Conservation (phyloP, 2,113 vertebrate genomes). For the Gambusia holbrooki region DNA sequence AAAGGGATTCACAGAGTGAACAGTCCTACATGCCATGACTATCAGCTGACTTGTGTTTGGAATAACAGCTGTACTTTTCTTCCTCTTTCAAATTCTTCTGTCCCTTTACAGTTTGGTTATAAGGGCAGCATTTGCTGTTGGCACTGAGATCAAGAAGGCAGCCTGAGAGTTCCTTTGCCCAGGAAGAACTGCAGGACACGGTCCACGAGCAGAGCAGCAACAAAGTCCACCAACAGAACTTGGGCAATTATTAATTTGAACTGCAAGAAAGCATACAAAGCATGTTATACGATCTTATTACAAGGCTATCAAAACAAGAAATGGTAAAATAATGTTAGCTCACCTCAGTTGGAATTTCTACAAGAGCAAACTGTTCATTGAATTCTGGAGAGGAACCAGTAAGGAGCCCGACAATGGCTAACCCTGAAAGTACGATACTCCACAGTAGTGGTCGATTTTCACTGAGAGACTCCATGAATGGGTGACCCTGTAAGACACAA, state of each 20-base stretch:
- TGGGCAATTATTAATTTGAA: slow-evolving; percentile 92
- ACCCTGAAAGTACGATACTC: slow-evolving; percentile 88
- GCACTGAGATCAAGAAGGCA: slow-evolving; percentile 89
- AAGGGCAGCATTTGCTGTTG: slow-evolving; percentile 72
- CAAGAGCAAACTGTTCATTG: slow-evolving; percentile 93
- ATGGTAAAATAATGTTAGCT: slow-evolving; percentile 30
- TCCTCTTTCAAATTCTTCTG: slow-evolving; percentile 53
- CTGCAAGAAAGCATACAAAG: slow-evolving; percentile 67
- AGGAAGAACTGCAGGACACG: slow-evolving; percentile 90
- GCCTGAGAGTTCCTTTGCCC: slow-evolving; percentile 89
- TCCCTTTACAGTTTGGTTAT: slow-evolving; percentile 74
- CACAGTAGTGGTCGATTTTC: slow-evolving; percentile 93
- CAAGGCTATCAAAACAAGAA: neutral
- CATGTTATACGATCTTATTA: slow-evolving; percentile 3
- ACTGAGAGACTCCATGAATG: slow-evolving; percentile 94
- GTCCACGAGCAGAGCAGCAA: slow-evolving; percentile 86
- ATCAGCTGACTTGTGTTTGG: slow-evolving; percentile 47
- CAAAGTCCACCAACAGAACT: slow-evolving; percentile 91
- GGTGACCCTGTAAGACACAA: slow-evolving; percentile 84
- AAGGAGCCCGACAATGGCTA: slow-evolving; percentile 89
- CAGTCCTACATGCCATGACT: slow-evolving; percentile 69
- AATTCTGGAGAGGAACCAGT: slow-evolving; percentile 92
- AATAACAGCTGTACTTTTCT: slow-evolving; percentile 55
- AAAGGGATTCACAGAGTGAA: slow-evolving; percentile 62
- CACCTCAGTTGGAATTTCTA: slow-evolving; percentile 94